Evolutionary conservation across 2,888 invertebrate species (phyloP).

Genomic region (Sarcophaga subvicina): DNA sequence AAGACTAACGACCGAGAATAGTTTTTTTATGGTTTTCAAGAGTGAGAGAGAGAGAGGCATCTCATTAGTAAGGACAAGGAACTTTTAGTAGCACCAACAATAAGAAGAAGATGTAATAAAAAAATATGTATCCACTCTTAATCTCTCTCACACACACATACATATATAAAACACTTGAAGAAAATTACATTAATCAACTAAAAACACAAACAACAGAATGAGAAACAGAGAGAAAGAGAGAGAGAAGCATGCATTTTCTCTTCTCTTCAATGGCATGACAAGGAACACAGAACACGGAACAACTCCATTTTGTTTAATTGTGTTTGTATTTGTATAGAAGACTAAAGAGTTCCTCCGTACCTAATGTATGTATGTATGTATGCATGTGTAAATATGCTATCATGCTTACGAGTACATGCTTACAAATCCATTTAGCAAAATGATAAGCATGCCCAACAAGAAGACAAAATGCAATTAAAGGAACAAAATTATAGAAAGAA

Average conservation of each 20-base stretch:
- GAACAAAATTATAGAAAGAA: slow-evolving; percentile 62
- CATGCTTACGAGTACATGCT: background rate
- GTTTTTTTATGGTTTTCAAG: too few species aligned
- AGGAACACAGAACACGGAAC: too few species aligned
- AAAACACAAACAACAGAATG: slow-evolving; percentile 21
- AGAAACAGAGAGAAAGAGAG: too few species aligned
- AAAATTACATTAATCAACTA: slow-evolving; percentile 68
- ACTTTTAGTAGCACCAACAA: background rate
- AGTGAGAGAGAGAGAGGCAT: background rate
- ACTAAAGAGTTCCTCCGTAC: slow-evolving; percentile 5
- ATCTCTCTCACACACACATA: slow-evolving; percentile 14
- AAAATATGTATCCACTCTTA: slow-evolving; percentile 41
- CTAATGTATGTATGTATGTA: background rate
- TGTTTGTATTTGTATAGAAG: background rate
- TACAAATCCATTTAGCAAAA: slow-evolving; percentile 24
- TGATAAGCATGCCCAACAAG: slow-evolving; percentile 56
- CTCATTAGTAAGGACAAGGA: slow-evolving; percentile 30
- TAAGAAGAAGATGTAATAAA: background rate
- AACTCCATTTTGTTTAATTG: background rate
- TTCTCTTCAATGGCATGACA: too few species aligned
- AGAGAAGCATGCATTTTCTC: too few species aligned
- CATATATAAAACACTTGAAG: slow-evolving; percentile 30
- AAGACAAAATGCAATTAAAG: slow-evolving; percentile 69
- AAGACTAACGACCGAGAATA: background rate
- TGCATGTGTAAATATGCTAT: background rate